Evolutionary conservation across 2,888 invertebrate species (phyloP).

Genomic region (Drosophila aldrichi): DNA sequence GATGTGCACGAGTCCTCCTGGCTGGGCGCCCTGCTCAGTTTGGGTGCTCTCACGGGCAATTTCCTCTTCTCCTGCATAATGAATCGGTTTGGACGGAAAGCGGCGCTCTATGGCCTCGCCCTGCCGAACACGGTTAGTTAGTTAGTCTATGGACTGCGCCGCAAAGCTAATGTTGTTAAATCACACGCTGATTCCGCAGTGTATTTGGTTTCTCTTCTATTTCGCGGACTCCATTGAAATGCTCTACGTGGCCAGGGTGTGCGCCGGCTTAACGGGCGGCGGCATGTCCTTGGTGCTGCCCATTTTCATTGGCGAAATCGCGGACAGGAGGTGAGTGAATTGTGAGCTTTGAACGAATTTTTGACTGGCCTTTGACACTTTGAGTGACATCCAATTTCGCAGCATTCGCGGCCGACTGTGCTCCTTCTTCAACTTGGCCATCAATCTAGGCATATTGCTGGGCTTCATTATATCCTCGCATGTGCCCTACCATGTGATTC

Average conservation of each 20-base stretch:
- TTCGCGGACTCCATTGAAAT: constrained; percentile 78
- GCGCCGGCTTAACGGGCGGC: constrained; percentile 83
- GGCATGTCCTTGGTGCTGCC: constrained; percentile 81
- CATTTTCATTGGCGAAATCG: constrained; percentile 84
- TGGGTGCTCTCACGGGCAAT: constrained; percentile 83
- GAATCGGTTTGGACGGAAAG: constrained; percentile 81
- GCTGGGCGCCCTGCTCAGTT: constrained; percentile 80
- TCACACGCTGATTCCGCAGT: constrained; percentile 48
- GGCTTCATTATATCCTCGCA: constrained; percentile 69
- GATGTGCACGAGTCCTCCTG: constrained; percentile 82
- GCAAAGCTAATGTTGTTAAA: not conserved
- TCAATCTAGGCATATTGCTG: constrained; percentile 67
- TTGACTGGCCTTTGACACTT: not conserved
- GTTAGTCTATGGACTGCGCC: not conserved
- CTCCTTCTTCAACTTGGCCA: constrained; percentile 70
- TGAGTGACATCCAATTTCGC: not conserved
- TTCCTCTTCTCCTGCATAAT: constrained; percentile 76
- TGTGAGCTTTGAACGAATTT: not conserved
- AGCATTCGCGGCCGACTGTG: constrained; percentile 82
- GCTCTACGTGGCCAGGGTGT: constrained; percentile 81
- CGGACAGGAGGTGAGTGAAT: constrained; percentile 80
- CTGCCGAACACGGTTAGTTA: constrained; percentile 83
- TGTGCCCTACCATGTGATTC: constrained; percentile 70
- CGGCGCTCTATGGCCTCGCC: constrained; percentile 75
- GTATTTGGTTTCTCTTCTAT: constrained; percentile 81